Percentiles rank a stretch among this genome's conserved stretches.
phyloP scores from a whole-genome alignment of 2,888 invertebrate species.

The Pollenia griseotomentosa region DNA sequence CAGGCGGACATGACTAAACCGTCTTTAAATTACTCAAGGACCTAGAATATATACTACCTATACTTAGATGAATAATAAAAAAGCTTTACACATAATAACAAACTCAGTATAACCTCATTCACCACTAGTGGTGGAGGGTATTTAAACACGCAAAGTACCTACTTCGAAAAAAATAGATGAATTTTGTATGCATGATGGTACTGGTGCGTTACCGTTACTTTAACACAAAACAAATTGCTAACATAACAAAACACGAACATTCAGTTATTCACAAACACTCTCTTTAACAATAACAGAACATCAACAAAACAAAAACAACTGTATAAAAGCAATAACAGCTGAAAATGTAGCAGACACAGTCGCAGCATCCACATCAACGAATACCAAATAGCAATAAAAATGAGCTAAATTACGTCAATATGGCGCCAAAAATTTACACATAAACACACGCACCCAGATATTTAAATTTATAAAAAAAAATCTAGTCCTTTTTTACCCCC shows the following conservation, averaged over 20 bases:
- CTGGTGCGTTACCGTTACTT: slow-evolving; percentile 24
- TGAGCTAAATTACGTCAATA: slow-evolving; percentile 66
- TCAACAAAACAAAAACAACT: slow-evolving; percentile 29
- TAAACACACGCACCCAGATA: slow-evolving; percentile 22
- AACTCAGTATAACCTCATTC: too few species aligned
- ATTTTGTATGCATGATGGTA: background rate
- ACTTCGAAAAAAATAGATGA: background rate
- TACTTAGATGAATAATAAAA: too few species aligned
- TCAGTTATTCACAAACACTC: slow-evolving; percentile 4
- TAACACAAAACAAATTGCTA: slow-evolving; percentile 34
- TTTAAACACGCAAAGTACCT: too few species aligned
- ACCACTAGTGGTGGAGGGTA: too few species aligned
- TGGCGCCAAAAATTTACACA: slow-evolving; percentile 64
- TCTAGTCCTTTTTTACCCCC: background rate
- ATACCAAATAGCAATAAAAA: slow-evolving; percentile 51
- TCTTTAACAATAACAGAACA: background rate
- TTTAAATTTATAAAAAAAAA: slow-evolving; percentile 4
- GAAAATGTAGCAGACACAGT: background rate
- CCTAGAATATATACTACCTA: too few species aligned
- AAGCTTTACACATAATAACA: too few species aligned
- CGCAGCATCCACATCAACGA: slow-evolving; percentile 44
- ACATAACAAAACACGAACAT: background rate
- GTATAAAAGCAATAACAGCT: slow-evolving; percentile 17
- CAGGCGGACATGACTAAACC: too few species aligned
- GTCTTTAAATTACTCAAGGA: too few species aligned